These are phyloP conservation scores for Dermatemys mawii DNA, from an alignment of 2,113 vertebrate species.

Conservation along the genomic window DNA sequence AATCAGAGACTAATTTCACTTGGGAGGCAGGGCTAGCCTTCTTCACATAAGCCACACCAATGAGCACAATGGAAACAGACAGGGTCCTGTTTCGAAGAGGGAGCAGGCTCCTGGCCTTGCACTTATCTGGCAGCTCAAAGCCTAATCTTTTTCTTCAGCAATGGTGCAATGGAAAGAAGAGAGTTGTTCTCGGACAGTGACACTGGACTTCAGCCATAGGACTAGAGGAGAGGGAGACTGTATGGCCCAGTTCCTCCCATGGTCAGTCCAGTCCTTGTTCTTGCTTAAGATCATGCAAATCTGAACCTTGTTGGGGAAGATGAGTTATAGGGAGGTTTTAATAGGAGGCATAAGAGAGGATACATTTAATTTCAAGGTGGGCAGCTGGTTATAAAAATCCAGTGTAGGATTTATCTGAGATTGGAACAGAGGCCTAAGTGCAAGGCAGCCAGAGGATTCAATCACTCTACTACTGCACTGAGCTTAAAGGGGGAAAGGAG, in stretches of 20 bases:
- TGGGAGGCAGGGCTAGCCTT: not conserved
- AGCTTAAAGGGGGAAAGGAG: not conserved
- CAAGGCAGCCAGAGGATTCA: not conserved
- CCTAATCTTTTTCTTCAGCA: not conserved
- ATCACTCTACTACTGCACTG: not conserved
- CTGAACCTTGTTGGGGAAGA: not conserved
- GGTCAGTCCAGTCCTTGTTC: not conserved
- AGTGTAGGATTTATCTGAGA: not conserved
- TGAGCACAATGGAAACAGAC: not conserved
- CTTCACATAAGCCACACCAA: not conserved
- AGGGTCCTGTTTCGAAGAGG: not conserved
- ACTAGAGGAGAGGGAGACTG: not conserved
- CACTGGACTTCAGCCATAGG: not conserved
- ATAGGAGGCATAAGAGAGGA: not conserved
- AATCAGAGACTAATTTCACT: not conserved
- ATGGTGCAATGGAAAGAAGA: not conserved
- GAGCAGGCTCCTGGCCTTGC: not conserved
- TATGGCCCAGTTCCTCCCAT: not conserved
- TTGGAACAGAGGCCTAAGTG: not conserved
- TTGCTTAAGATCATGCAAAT: not conserved
- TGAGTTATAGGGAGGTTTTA: not conserved
- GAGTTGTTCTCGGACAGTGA: not conserved
- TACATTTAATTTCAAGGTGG: not conserved
- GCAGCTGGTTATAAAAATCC: not conserved
- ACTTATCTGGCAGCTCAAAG: not conserved